phyloP scores from a whole-genome alignment of 2,113 vertebrate species.

The Rattus norvegicus region GRCr8 NC_086019.1:162284501-162285000 shows the following conservation, averaged over 20 bases:
- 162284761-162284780: slow-evolving; percentile 18
- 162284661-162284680: not conserved
- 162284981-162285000: not conserved
- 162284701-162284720: not conserved
- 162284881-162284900: not conserved
- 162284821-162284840: not conserved
- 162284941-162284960: not conserved
- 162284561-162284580: not conserved
- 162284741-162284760: not conserved
- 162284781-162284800: not conserved
- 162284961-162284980: not conserved
- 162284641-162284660: not conserved
- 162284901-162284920: not conserved
- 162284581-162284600: not conserved
- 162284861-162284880: not conserved
- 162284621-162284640: not conserved
- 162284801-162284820: not conserved
- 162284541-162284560: not conserved
- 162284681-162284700: not conserved
- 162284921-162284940: not conserved
- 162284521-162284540: not conserved
- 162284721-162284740: not conserved
- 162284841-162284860: not conserved
- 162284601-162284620: not conserved
- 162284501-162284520: not conserved